Conservation (phyloP, 2,113 vertebrate genomes). For the Rostratula benghalensis region DNA sequence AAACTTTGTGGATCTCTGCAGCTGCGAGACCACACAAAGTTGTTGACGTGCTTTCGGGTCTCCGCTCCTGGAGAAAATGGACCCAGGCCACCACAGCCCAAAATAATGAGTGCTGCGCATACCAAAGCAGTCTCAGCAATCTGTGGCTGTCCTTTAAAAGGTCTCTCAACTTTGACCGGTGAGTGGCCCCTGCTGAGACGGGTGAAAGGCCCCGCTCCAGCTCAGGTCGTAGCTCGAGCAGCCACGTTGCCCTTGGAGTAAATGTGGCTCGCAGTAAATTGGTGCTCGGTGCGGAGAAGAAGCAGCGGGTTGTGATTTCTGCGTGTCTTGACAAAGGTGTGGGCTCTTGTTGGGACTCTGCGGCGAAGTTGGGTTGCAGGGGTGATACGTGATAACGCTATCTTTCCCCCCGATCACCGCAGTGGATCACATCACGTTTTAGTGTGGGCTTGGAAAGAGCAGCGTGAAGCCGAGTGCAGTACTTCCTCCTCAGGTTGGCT, state of each 20-base stretch:
- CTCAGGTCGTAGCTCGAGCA: neutral
- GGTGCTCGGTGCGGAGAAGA: neutral
- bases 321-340: neutral
- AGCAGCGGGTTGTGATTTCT: neutral
- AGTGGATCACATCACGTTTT: neutral
- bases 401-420: neutral
- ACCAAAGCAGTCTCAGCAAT: neutral
- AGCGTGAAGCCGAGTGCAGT: neutral
- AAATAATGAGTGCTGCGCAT: neutral
- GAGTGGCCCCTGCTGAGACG: neutral
- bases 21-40: neutral
- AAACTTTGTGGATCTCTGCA: neutral
- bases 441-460: neutral
- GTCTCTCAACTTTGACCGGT: neutral
- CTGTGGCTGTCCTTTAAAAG: neutral
- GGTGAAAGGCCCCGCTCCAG: neutral
- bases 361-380: neutral
- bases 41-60: neutral
- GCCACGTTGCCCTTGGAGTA: neutral
- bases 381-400: neutral
- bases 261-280: neutral
- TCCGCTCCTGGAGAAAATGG: neutral
- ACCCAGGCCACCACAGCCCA: neutral
- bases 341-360: neutral
- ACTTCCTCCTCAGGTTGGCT: neutral